A percentile compares a stretch with the other conserved stretches of the same genome.
Conservation (phyloP, 2,113 vertebrate species). For the Zeus faber region DNA sequence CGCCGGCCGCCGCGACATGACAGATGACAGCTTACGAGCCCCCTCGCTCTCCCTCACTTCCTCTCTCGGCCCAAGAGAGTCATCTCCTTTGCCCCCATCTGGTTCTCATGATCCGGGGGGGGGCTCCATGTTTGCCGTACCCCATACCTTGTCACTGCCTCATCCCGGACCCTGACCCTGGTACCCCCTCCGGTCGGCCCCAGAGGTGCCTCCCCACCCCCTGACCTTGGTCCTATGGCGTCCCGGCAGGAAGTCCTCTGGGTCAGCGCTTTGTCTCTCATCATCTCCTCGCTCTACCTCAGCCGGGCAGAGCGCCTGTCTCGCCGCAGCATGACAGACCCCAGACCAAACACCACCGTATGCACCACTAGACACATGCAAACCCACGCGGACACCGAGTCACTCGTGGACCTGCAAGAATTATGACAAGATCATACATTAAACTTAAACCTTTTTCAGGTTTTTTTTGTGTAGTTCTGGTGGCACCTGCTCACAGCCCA, state of each 20-base stretch:
- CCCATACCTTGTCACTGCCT: constrained; percentile 30
- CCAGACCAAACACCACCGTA: not conserved
- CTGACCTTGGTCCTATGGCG: constrained; percentile 45
- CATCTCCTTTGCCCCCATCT: constrained; percentile 64
- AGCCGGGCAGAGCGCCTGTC: not conserved
- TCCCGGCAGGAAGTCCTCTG: constrained; percentile 51
- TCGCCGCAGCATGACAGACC: not conserved
- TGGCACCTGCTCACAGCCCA: no score
- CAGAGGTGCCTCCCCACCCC: no score
- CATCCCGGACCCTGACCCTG: constrained; percentile 11
- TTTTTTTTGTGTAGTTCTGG: no score
- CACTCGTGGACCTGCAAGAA: not conserved
- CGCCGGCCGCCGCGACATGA: constrained; percentile 33
- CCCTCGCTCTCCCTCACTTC: constrained; percentile 49
- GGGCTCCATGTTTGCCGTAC: constrained; percentile 40
- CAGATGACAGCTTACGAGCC: constrained; percentile 73
- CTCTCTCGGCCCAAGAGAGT: constrained; percentile 58
- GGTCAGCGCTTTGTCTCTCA: constrained; percentile 54
- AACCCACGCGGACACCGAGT: constrained; percentile 7
- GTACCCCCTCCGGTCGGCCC: constrained; percentile 9
- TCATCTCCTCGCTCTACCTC: constrained; percentile 38
- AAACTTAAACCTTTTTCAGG: no score
- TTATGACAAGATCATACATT: not conserved
- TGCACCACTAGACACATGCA: constrained; percentile 3
- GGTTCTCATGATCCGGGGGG: constrained; percentile 65